Percentiles rank a stretch among this genome's conserved stretches.
These are phyloP conservation scores for Rhabdomys dilectus DNA, from an alignment of 2,113 vertebrate species.

Conservation along the genomic window DNA sequence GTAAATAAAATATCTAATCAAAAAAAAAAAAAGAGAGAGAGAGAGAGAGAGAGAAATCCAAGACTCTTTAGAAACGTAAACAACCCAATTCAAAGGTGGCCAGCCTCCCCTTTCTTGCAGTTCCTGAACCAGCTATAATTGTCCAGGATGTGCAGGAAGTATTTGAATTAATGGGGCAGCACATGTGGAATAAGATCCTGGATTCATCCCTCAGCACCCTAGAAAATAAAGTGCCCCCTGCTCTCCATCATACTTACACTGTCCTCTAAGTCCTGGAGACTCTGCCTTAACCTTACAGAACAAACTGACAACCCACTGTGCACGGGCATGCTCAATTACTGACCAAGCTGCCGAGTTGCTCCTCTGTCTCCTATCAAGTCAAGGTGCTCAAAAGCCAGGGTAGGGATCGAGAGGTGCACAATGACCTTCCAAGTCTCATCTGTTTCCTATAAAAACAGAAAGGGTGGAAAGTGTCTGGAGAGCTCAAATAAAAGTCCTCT, in stretches of 20 bases:
- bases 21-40: too few relatives aligned
- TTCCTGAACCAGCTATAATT: neutral
- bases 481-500: neutral
- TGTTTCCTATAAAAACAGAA: neutral
- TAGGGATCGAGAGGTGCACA: too few relatives aligned
- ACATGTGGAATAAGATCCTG: neutral
- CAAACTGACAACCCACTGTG: too few relatives aligned
- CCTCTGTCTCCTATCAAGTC: neutral
- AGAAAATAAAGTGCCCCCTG: neutral
- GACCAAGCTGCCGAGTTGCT: neutral
- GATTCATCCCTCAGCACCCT: neutral
- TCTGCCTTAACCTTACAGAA: neutral
- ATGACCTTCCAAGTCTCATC: too few relatives aligned
- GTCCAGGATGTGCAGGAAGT: neutral
- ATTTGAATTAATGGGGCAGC: fast-evolving
- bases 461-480: neutral
- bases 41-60: neutral
- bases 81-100: neutral
- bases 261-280: too few relatives aligned
- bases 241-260: fast-evolving
- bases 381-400: too few relatives aligned
- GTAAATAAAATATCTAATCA: too few relatives aligned
- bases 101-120: neutral
- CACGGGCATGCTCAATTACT: too few relatives aligned
- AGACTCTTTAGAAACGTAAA: fast-evolving